These are phyloP conservation scores for Lonchura striata DNA, from an alignment of 2,113 vertebrate species.

Conservation along the genomic window DNA sequence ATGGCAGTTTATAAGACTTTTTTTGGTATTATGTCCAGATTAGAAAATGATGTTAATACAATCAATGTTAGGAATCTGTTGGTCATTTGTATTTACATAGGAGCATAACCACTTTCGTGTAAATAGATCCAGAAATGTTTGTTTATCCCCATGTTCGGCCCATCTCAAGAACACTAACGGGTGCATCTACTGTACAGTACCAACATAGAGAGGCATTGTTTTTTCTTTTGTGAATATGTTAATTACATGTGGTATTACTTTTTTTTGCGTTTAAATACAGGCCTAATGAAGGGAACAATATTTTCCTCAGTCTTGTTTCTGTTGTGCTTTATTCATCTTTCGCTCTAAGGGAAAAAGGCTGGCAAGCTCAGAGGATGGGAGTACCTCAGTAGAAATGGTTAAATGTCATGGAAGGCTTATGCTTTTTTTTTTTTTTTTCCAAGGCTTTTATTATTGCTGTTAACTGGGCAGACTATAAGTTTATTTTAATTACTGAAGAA, in stretches of 20 bases:
- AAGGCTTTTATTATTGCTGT: constrained; percentile 61
- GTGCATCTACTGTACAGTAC: constrained; percentile 70
- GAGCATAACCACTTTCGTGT: constrained; percentile 69
- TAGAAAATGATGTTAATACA: constrained; percentile 74
- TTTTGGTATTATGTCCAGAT: constrained; percentile 69
- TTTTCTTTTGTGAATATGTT: constrained; percentile 73
- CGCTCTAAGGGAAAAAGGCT: constrained; percentile 61
- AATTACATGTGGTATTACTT: constrained; percentile 78
- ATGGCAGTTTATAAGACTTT: constrained; percentile 74
- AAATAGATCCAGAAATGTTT: constrained; percentile 82
- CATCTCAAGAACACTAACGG: constrained; percentile 63
- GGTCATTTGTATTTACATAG: constrained; percentile 71
- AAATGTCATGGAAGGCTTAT: constrained; percentile 38
- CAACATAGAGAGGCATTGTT: constrained; percentile 63
- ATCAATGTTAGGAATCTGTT: constrained; percentile 74
- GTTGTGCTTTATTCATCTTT: constrained; percentile 75
- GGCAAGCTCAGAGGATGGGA: constrained; percentile 62
- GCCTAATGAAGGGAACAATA: constrained; percentile 91
- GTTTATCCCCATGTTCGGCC: constrained; percentile 69
- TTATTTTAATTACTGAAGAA: constrained; percentile 63
- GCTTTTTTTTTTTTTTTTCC: background rate
- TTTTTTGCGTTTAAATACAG: constrained; percentile 76
- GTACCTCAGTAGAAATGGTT: constrained; percentile 64
- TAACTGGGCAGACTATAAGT: constrained; percentile 53
- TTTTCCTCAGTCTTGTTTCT: constrained; percentile 74